Evolutionary conservation across 2,888 invertebrate genomes (phyloP), one percentile per base, ranked within the genome.

Genomic region (Dryobotodes eremita): DNA sequence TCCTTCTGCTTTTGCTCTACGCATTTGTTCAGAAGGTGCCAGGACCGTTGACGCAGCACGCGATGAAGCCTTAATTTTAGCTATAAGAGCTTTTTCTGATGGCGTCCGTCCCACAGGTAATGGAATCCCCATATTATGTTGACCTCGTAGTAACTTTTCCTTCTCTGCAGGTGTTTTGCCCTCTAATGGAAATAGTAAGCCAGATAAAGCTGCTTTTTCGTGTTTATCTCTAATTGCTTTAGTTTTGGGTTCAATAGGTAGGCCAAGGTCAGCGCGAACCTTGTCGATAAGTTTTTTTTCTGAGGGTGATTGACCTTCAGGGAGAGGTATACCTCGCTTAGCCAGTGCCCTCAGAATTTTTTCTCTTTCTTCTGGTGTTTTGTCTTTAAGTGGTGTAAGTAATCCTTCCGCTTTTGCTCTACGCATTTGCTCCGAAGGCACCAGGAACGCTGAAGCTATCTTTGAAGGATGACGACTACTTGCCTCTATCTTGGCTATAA

Each of bases 401-500:
- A 55, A 23, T 23, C 53, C 53, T 23, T 23, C 23, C 0, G 53
- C 10, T 23, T 55, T 55, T 0, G 53, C 10, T 23, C 53, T 55
- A 23, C 53, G 23, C 53, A 55, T 23, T 23, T 23, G 2, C 53
- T 23, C 53, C 0, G 53, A 53, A 23, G 23, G 55, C 0, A 8
- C 23, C 53, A 23, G 10, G 0, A 3, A 0, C 3, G 23, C 10
- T 23, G 23, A 55, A 23, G 53, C 23, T 20, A 23, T 2, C 1
- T 55, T 55, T 3, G 53, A 55, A 3, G 53, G 53, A 23, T 0
- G 53, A 23, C 23, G 10, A 55, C 23, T 10, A 10, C 53, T 23
- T 55, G 53, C 23, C 1, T 8, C 53, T 55, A 55, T 55, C 10
- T 55, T 55, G 8, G 23, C 74, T 17, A 91, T 86, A 0, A 91